Percentiles rank a stretch among this genome's conserved stretches.
Conservation (phyloP, 2,888 invertebrate species). For the Sepioteuthis lessoniana region DNA sequence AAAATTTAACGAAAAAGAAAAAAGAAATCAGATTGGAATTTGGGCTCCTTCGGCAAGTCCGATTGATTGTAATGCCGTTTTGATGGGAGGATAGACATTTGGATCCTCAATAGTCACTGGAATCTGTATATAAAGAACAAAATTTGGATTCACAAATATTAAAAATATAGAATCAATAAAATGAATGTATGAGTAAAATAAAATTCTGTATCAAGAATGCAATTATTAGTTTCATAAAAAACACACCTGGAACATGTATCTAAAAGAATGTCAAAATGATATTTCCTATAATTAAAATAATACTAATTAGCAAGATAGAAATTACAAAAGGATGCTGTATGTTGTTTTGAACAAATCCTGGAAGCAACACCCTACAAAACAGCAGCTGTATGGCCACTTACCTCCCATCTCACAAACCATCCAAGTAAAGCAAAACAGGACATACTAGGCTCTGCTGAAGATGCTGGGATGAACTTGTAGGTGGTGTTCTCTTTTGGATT, state of each 20-base stretch:
- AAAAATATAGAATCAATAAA: background rate
- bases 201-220: background rate
- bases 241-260: background rate
- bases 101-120: constrained; percentile 91
- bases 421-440: too few species aligned
- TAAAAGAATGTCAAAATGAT: background rate
- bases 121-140: constrained; percentile 77
- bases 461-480: too few species aligned
- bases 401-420: too few species aligned
- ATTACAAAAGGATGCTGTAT: too few species aligned
- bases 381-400: too few species aligned
- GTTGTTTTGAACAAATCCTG: too few species aligned
- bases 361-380: too few species aligned
- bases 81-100: constrained; percentile 86
- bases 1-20: too few species aligned
- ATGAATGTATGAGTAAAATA: background rate
- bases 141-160: background rate
- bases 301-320: too few species aligned
- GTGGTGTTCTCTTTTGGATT: too few species aligned
- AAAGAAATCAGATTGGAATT: background rate
- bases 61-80: constrained; percentile 79
- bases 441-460: too few species aligned
- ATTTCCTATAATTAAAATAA: background rate
- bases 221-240: background rate
- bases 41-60: constrained; percentile 58